Base-by-base conservation (phyloP, 2,797 vertebrate genomes). In the Siniperca obscura region DNA sequence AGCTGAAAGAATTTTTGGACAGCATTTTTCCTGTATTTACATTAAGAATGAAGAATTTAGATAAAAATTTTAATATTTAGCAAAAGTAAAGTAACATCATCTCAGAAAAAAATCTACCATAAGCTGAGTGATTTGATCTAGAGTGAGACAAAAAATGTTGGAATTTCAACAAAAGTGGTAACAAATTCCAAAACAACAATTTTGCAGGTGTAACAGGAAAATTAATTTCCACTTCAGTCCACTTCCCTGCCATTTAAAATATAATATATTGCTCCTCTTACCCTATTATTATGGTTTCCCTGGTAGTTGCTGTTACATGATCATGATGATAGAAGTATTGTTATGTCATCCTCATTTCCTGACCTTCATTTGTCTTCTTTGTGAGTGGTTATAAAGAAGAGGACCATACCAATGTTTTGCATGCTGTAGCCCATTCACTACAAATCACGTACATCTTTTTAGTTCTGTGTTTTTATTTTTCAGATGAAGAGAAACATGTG, bases 391-490 rank as follows among this genome's bases (percentile, higher is more conserved):
- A 71, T 76, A 82, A 81, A 85, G 57, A 79, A 50, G 44, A 83
- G 87, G 90, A 93, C 92, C 92, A 92, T 92, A 91, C 90, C 92
- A 92, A 69, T 87, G 89, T 86, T 91, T 86, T 83, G 74, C 76
- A 85, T 89, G 88, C 86, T 81, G 84, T 73, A 89, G 86, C 91
- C 91, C 88, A 90, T 91, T 91, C 85, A 93, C 86, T 93, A 93
- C 88, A 92, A 89, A 80, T 88, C 91, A 93, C 90, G 48, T 92
- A 77, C 78, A 83, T 86, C 59, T 76, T 88, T 89, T 91, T 68
- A 74, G 30, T 87, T 86, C 68, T 74, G 65, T 69, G 72, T 85
- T 85, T 89, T 90, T 90, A 83, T 91, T 92, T 89, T 87, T 80
- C 87, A 87, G 76, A 89, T 79, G 67, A 73, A 84, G 87, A 82